Percentiles rank a stretch among this genome's conserved stretches.
Conservation (phyloP, 1,140 invertebrate genomes). For the Nasonia longicornis region DNA sequence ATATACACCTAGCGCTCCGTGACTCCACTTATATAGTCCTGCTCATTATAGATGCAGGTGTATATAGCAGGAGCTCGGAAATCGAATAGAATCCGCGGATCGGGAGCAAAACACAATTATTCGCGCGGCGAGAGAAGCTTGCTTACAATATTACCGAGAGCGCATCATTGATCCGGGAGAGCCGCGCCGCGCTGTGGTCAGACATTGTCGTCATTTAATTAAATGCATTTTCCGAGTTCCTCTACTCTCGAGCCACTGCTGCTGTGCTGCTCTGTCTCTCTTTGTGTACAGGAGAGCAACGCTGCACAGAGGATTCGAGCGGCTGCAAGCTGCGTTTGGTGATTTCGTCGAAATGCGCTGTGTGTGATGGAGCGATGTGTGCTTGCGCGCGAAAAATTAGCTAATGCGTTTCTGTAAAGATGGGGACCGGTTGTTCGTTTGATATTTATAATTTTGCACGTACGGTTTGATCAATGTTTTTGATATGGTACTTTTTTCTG, state of each 20-base stretch:
- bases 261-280: not conserved
- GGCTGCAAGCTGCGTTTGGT: not conserved
- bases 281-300: not conserved
- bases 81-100: conserved; percentile 44
- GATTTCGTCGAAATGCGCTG: not conserved
- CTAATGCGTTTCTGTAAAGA: not conserved
- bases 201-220: conserved; percentile 63
- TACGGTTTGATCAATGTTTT: too few species aligned
- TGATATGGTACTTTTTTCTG: conserved; percentile 2
- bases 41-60: not conserved
- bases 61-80: not conserved
- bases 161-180: conserved; percentile 19
- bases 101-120: conserved; percentile 54
- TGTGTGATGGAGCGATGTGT: not conserved
- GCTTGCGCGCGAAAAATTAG: not conserved
- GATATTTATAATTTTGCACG: too few species aligned
- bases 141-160: conserved; percentile 48
- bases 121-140: conserved; percentile 41
- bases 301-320: not conserved
- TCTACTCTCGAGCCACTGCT: not conserved
- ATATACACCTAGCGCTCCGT: not conserved
- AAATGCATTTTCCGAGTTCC: conserved; percentile 60
- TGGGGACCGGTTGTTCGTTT: too few species aligned
- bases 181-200: conserved; percentile 22
- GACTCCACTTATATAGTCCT: too few species aligned